phyloP scores from a whole-genome alignment of 2,113 vertebrate species.

The Epinephelus cyanopodus region DNA sequence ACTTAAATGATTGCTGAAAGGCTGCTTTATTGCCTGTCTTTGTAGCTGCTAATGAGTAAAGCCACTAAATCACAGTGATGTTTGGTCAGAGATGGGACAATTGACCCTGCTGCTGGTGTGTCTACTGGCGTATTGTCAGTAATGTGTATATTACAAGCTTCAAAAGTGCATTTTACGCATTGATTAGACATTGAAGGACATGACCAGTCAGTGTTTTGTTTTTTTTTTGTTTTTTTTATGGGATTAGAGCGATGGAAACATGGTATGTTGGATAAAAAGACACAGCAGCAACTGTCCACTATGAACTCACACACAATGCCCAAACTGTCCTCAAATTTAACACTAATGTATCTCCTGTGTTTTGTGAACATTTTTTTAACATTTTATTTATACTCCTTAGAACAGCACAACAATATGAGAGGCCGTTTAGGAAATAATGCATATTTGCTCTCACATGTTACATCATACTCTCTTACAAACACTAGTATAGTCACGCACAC shows the following conservation, averaged over 20 bases:
- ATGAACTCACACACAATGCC: not conserved
- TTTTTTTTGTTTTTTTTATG: slow-evolving; percentile 19
- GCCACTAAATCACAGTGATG: not conserved
- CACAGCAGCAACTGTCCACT: not conserved
- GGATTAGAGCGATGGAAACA: not conserved
- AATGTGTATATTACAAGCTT: not conserved
- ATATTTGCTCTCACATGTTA: too few species aligned
- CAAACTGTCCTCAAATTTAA: not conserved
- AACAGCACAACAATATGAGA: too few species aligned
- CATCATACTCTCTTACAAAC: too few species aligned
- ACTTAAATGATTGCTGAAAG: not conserved
- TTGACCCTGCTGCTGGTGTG: not conserved
- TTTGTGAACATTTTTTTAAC: too few species aligned
- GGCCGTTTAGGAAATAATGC: too few species aligned
- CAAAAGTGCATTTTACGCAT: not conserved
- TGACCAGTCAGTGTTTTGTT: not conserved
- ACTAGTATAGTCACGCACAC: too few species aligned
- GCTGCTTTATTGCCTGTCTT: not conserved
- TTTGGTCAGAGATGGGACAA: not conserved
- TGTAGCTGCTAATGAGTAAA: not conserved
- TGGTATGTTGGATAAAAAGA: not conserved
- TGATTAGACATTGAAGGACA: not conserved
- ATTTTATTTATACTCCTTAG: too few species aligned
- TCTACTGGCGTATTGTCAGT: not conserved
- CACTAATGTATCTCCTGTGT: too few species aligned